Conservation (phyloP, 92 coral and sea anemone species). For the Phymanthus crucifer region DNA sequence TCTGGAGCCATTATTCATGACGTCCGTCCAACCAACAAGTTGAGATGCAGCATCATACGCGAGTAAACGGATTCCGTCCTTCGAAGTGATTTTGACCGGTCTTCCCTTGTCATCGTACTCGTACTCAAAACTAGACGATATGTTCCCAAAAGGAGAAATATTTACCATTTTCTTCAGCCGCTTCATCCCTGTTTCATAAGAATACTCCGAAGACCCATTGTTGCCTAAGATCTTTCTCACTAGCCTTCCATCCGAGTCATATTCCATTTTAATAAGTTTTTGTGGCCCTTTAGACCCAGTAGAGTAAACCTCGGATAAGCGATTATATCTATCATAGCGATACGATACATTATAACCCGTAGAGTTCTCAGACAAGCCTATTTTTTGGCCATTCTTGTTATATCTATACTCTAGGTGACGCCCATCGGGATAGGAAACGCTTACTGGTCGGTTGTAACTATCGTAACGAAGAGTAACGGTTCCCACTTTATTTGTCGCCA, state of each 20-base stretch:
- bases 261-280: slow-evolving; percentile 42
- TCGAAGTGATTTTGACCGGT: slow-evolving; percentile 44
- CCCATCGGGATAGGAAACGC: slow-evolving; percentile 66
- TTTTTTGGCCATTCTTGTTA: slow-evolving; percentile 57
- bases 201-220: slow-evolving; percentile 54
- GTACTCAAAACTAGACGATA: slow-evolving; percentile 59
- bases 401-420: slow-evolving; percentile 41
- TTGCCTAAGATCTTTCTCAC: slow-evolving; percentile 59
- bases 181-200: slow-evolving; percentile 38
- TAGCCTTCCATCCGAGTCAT: slow-evolving; percentile 54
- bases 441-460: slow-evolving; percentile 47
- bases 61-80: slow-evolving; percentile 48
- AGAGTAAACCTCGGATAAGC: slow-evolving; percentile 41
- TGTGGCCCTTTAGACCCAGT: slow-evolving; percentile 34
- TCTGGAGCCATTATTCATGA: slow-evolving; percentile 27
- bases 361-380: slow-evolving; percentile 40
- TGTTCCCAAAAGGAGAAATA: slow-evolving; percentile 46
- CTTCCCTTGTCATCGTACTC: slow-evolving; percentile 68
- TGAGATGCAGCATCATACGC: slow-evolving; percentile 72
- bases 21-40: slow-evolving; percentile 57
- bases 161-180: slow-evolving; percentile 48
- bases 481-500: slow-evolving; percentile 65
- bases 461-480: slow-evolving; percentile 49
- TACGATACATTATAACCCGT: slow-evolving; percentile 55
- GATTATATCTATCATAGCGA: slow-evolving; percentile 52